Evolutionary conservation across 2,113 vertebrate species (phyloP), one percentile per base, ranked within the genome.

Genomic region (Dendrocopos noguchii): DNA sequence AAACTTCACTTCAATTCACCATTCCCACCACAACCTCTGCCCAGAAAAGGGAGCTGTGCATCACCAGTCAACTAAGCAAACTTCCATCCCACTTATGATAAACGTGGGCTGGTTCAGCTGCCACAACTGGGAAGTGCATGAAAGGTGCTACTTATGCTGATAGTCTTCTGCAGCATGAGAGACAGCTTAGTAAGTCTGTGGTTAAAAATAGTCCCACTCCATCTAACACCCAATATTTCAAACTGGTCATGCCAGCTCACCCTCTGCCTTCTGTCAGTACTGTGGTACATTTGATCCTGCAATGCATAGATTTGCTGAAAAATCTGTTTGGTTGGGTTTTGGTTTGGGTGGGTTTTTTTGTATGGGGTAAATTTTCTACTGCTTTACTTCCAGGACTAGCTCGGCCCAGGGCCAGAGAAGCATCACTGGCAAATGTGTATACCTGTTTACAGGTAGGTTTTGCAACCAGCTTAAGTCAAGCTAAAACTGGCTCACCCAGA

Each of bases 71-170:
- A 9, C 1, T 2, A 53, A 68, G 19, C 16, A 59, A 78, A 71
- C 8, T 65, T 27, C 53, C 25, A 71, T 9, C 28, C n/a, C 25
- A 67, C 15, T 31, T 33, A 19, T 0, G 2, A 46, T 14, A 46
- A 86, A 42, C 5, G 27, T 4, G 44, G n/a, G 11, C 6, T 67
- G 53, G n/a, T 71, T 83, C 56, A 71, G 18, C 28, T 29, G 36
- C 12, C 19, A 55, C 24, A 67, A 29, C 0, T 0, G 64, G 15
- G 4, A 78, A 59, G 15, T 8, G 2, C 25, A 39, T 5, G 14
- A 65, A 71, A 75, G 33, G 25, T 34, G 15, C 12, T 47, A 67
- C 33, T 56, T 34, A n/a, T 4, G 5, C 20, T 31, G 16, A 65
- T 0, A 29, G 46, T 39, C 11, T 70, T 28, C 29, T 59, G 52